Percentiles rank a stretch among this genome's conserved stretches.
phyloP scores from a whole-genome alignment of 2,888 invertebrate species.

The Cybosia mesomella region DNA sequence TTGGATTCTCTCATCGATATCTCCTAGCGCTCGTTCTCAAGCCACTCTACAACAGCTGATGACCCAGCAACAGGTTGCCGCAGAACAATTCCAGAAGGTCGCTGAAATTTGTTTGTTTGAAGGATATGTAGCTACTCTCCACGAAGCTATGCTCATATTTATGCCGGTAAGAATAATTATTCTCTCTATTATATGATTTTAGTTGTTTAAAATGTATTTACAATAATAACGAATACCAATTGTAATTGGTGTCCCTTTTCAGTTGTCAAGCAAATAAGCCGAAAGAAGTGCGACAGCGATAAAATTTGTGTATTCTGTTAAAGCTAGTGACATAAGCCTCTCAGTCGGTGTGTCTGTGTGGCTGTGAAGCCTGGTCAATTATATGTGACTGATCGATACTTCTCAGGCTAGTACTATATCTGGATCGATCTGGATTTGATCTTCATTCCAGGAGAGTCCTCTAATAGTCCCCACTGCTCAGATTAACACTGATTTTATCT shows the following conservation, averaged over 20 bases:
- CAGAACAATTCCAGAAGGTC: slow-evolving; percentile 78
- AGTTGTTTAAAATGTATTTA: neutral
- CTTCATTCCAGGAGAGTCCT: too few species aligned
- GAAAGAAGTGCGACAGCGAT: neutral
- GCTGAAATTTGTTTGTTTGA: slow-evolving; percentile 84
- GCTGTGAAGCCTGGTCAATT: too few species aligned
- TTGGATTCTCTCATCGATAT: slow-evolving; percentile 83
- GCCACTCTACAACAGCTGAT: slow-evolving; percentile 62
- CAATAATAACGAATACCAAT: too few species aligned
- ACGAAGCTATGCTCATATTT: slow-evolving; percentile 90
- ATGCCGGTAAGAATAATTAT: slow-evolving; percentile 85
- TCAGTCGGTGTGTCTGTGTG: neutral
- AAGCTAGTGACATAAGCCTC: neutral
- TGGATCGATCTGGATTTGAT: too few species aligned
- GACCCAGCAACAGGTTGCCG: slow-evolving; percentile 63
- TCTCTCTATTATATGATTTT: neutral
- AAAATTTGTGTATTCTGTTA: neutral
- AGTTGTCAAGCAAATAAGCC: neutral
- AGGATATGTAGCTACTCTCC: slow-evolving; percentile 87
- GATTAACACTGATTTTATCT: too few species aligned
- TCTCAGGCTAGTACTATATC: too few species aligned
- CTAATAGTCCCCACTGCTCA: too few species aligned
- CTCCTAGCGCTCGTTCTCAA: slow-evolving; percentile 57
- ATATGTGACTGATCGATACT: too few species aligned
- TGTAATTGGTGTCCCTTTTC: neutral